Evolutionary conservation across 2,113 vertebrate species (phyloP).

Genomic region (Octodon degus): DNA sequence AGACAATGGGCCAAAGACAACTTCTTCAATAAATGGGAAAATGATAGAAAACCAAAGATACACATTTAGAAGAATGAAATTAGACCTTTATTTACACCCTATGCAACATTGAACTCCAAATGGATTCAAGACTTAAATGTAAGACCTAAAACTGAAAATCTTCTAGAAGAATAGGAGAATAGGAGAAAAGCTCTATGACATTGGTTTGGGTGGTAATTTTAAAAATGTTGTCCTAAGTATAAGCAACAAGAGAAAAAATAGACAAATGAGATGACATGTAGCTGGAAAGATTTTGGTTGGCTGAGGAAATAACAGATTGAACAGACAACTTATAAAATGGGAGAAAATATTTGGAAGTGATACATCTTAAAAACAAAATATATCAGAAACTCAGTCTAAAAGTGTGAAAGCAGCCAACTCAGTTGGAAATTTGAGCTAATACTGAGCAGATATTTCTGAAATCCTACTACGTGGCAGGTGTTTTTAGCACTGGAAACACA

Average conservation of each 20-base stretch:
- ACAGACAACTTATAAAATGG: background rate
- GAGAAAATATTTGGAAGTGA: background rate
- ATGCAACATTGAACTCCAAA: background rate
- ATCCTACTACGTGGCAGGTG: background rate
- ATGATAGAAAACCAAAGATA: background rate
- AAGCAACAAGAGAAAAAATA: background rate
- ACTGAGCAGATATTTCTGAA: background rate
- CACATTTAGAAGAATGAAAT: background rate
- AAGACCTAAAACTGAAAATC: background rate
- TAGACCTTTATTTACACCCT: background rate
- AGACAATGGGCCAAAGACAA: background rate
- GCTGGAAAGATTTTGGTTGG: background rate
- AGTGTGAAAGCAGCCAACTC: background rate
- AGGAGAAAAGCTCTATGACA: background rate
- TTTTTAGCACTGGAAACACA: background rate
- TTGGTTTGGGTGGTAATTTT: background rate
- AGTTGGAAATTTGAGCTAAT: background rate
- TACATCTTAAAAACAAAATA: background rate
- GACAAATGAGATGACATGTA: background rate
- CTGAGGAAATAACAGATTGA: background rate
- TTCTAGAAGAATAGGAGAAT: background rate
- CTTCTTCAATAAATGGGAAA: background rate
- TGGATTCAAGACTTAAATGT: background rate
- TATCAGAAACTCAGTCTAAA: background rate
- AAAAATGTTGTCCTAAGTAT: background rate